A percentile compares a stretch with the other conserved stretches of the same genome.
These are phyloP conservation scores for Hypsopygia costalis DNA, from an alignment of 2,888 invertebrate genomes.

Conservation along the genomic window DNA sequence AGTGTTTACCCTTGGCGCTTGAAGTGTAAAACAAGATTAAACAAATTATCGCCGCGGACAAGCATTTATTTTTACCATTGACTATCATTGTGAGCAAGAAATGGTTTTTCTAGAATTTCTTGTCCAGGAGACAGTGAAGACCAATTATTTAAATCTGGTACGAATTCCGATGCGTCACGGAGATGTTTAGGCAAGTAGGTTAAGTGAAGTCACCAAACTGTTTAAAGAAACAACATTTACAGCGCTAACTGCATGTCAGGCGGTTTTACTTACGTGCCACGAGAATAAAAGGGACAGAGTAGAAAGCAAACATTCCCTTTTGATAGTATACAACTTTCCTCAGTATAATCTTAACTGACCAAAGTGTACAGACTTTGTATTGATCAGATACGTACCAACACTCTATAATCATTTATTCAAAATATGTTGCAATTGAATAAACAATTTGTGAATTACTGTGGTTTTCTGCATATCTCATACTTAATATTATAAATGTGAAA, in stretches of 20 bases:
- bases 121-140: constrained; percentile 43
- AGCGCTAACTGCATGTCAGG: constrained; percentile 18
- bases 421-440: too few species aligned
- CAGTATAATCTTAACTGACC: neutral
- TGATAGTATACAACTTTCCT: constrained; percentile 11
- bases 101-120: constrained; percentile 48
- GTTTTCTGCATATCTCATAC: too few species aligned
- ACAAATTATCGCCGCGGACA: constrained; percentile 15
- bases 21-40: constrained; percentile 21
- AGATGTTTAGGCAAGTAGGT: constrained; percentile 53
- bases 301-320: constrained; percentile 53
- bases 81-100: constrained; percentile 21
- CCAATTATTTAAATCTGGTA: constrained; percentile 60
- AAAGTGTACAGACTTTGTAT: too few species aligned
- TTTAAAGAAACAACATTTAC: constrained; percentile 36
- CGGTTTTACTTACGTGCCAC: constrained; percentile 39
- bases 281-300: constrained; percentile 40
- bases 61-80: constrained; percentile 25
- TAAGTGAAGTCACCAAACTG: constrained; percentile 48
- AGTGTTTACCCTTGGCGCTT: constrained; percentile 16
- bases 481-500: too few species aligned
- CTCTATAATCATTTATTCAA: too few species aligned
- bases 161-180: constrained; percentile 62
- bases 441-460: too few species aligned
- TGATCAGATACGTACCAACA: too few species aligned